These are phyloP conservation scores for Catagonus wagneri DNA, from an alignment of 2,113 vertebrate genomes.

Conservation along the genomic window DNA sequence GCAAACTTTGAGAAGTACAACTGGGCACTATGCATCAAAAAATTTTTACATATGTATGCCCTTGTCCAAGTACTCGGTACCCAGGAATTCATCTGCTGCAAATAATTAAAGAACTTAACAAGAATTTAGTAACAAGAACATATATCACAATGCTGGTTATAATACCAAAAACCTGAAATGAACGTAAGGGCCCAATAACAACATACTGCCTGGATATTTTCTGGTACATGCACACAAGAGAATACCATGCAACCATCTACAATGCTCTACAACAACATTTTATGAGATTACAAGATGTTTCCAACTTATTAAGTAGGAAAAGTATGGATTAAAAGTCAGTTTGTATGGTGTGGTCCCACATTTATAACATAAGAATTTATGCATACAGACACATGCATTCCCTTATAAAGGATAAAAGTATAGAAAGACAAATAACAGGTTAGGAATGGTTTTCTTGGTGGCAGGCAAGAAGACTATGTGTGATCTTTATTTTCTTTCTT, in stretches of 20 bases:
- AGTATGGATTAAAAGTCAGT: background rate
- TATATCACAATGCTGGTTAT: background rate
- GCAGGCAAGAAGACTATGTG: background rate
- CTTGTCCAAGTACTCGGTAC: background rate
- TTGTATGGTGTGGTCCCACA: background rate
- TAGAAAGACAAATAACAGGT: background rate
- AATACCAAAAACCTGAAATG: slow-evolving; percentile 19
- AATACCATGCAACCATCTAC: background rate
- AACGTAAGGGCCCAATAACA: background rate
- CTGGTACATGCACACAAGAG: background rate
- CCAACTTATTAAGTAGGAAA: slow-evolving; percentile 36
- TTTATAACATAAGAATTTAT: background rate
- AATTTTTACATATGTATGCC: background rate
- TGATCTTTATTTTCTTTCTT: slow-evolving; percentile 42
- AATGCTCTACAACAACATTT: background rate
- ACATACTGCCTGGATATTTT: background rate
- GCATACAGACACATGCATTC: background rate
- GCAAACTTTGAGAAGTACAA: background rate
- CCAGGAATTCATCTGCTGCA: background rate
- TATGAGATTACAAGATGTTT: slow-evolving; percentile 11
- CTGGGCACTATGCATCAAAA: background rate
- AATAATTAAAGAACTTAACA: background rate
- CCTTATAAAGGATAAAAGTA: background rate
- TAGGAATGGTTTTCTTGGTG: background rate
- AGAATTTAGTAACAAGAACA: slow-evolving; percentile 16